Base-by-base conservation (phyloP, 2,888 invertebrate species). In the Unio delphinus region DNA sequence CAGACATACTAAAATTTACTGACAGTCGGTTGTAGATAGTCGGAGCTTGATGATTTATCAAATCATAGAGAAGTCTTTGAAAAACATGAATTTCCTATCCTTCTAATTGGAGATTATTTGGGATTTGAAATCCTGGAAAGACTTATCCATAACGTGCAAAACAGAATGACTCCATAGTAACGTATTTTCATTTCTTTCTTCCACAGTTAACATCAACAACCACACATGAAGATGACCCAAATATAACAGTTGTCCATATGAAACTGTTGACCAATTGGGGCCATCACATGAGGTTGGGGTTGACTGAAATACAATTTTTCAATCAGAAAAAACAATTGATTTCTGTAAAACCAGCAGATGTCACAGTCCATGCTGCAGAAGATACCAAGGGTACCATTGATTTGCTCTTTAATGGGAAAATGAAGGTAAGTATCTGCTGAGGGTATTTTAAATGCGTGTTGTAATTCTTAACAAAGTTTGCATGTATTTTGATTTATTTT, bases 241-340 rank as follows among this genome's bases (percentile, higher is more conserved):
- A 68, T 63, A 56, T 66, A 4, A 69, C 80, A 55, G 85, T 84
- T 45, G 79, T 86, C 11, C 80, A 80, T 34, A 61, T 88, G 45
- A 84, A 87, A 75, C 68, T 88, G 18, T 61, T 82, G 54, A 86
- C 87, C 26, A 89, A 88, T 80, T 90, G 90, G 90, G 90, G 90
- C 34, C 83, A 89, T 68, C 73, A 83, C 11, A 81, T 80, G 60
- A 69, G 84, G 54, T 80, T 90, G 59, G 90, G 90, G 6, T 80
- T 89, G 54, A 89, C 89, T 17, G 89, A 89, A 78, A 81, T 90
- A 55, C 88, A 89, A 80, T 77, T 89, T 66, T 86, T 85, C 78
- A 84, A 88, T 69, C 64, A 67, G 17, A 72, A 82, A 26, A 80
- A 81, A 57, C 69, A 80, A 18, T 75, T 83, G 28, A 73, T 89